Evolutionary conservation across 2,113 vertebrate species (phyloP).

Genomic region (Campylomormyrus numenius): DNA sequence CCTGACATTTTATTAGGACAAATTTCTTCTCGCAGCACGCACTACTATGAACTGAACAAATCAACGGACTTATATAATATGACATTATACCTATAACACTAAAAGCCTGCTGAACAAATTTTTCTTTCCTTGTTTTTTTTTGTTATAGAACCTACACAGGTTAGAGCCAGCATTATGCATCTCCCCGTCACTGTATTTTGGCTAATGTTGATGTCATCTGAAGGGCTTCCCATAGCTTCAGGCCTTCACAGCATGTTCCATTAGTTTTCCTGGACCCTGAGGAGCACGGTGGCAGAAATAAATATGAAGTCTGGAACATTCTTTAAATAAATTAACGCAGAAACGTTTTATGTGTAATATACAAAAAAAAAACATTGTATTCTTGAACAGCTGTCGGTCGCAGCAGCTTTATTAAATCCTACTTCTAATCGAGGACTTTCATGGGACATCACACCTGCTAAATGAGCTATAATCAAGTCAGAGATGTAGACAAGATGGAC

Average conservation of each 20-base stretch:
- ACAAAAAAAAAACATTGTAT: not conserved
- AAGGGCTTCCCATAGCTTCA: not conserved
- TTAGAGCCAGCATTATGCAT: not conserved
- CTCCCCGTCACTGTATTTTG: not conserved
- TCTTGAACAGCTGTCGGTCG: not conserved
- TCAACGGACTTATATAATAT: not conserved
- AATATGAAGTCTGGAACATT: constrained; percentile 5
- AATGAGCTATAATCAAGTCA: not conserved
- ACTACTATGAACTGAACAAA: constrained; percentile 46
- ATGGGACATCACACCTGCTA: not conserved
- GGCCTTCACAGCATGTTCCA: not conserved
- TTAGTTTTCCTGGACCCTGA: not conserved
- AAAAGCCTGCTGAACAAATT: not conserved
- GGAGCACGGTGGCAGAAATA: not conserved
- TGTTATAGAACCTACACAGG: not conserved
- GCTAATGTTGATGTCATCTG: not conserved
- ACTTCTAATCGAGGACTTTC: not conserved
- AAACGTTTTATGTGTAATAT: not conserved
- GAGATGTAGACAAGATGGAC: not conserved
- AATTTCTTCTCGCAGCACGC: constrained; percentile 58
- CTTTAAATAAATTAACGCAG: not conserved
- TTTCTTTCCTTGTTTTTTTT: not conserved
- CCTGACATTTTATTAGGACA: constrained; percentile 73
- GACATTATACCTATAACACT: constrained; percentile 10
- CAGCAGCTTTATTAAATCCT: not conserved